Conservation (phyloP, 2,888 invertebrate species). For the Sesia bembeciformis region DNA sequence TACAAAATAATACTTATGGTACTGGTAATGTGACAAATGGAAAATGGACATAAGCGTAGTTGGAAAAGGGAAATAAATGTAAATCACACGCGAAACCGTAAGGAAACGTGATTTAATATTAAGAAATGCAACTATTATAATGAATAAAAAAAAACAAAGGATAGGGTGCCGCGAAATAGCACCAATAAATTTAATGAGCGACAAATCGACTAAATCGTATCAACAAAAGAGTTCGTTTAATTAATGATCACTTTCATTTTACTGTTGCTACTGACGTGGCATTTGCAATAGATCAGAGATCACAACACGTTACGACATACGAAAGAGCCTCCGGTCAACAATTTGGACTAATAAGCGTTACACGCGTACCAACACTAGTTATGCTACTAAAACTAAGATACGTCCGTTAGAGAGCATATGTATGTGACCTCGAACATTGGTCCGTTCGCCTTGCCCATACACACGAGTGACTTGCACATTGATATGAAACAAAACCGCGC, state of each 20-base stretch:
- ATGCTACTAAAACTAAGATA: slow-evolving; percentile 37
- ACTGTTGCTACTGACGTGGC: slow-evolving; percentile 5
- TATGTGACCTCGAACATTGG: slow-evolving; percentile 37
- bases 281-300: slow-evolving; percentile 12
- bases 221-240: neutral
- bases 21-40: no score
- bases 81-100: no score
- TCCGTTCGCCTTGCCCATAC: slow-evolving; percentile 20
- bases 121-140: no score
- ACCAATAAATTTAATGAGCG: neutral
- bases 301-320: slow-evolving; percentile 8
- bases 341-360: slow-evolving; percentile 40
- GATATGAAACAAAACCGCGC: slow-evolving; percentile 35
- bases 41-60: no score
- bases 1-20: no score
- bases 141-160: neutral
- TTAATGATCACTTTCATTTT: slow-evolving; percentile 2
- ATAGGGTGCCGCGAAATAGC: neutral
- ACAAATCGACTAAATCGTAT: neutral
- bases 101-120: no score
- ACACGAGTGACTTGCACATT: slow-evolving; percentile 39
- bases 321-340: slow-evolving; percentile 29
- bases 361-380: slow-evolving; percentile 39
- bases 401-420: slow-evolving; percentile 46
- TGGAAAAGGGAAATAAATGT: no score